Conservation (phyloP, 1,140 invertebrate species). For the Drusus annulatus region DNA sequence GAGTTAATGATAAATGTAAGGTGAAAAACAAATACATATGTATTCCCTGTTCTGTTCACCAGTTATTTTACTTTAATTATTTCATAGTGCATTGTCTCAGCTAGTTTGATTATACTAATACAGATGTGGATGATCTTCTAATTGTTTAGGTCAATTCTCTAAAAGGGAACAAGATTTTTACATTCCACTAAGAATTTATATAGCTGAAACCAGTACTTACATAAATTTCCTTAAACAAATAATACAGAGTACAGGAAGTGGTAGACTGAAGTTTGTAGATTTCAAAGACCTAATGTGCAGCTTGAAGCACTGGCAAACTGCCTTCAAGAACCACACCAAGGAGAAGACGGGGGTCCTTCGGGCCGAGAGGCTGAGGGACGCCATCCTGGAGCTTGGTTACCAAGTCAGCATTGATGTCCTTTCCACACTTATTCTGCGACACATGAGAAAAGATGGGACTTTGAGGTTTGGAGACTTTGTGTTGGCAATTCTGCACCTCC, state of each 20-base stretch:
- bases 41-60: too few relatives aligned
- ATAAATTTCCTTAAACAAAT: conserved; percentile 64
- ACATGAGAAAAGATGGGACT: conserved; percentile 94
- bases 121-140: too few relatives aligned
- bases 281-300: conserved; percentile 95
- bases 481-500: conserved; percentile 89
- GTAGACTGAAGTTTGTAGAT: conserved; percentile 87
- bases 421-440: conserved; percentile 86
- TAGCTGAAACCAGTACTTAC: too few relatives aligned
- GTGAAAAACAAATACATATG: too few relatives aligned
- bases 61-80: too few relatives aligned
- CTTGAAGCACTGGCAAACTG: conserved; percentile 91
- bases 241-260: conserved; percentile 81
- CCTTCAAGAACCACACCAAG: conserved; percentile 92
- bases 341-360: conserved; percentile 92
- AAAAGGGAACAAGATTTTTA: too few relatives aligned
- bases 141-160: too few relatives aligned
- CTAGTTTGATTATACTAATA: too few relatives aligned
- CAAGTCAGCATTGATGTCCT: conserved; percentile 88
- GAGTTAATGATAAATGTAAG: too few relatives aligned
- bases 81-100: too few relatives aligned
- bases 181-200: too few relatives aligned
- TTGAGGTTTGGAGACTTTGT: conserved; percentile 95
- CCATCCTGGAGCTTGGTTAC: conserved; percentile 89
- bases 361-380: conserved; percentile 88